phyloP scores from a whole-genome alignment of 92 coral and sea anemone species.

The Phymanthus crucifer region DNA sequence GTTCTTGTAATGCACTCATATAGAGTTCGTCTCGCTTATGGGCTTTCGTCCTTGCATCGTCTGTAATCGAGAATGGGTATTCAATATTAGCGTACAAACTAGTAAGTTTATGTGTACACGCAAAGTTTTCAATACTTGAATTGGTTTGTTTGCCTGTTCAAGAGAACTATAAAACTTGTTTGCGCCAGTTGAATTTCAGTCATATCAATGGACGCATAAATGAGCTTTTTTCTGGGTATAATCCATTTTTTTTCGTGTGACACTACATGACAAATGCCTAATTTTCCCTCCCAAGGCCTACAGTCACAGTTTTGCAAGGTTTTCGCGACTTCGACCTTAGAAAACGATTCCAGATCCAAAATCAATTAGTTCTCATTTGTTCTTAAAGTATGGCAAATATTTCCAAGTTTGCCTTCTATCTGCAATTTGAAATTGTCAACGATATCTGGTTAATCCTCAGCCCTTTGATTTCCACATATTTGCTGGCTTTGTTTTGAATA shows the following conservation, averaged over 20 bases:
- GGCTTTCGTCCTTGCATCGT: background rate
- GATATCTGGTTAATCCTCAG: background rate
- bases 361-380: background rate
- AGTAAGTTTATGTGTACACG: background rate
- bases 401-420: background rate
- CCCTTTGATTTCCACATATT: background rate
- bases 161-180: too few species aligned
- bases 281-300: background rate
- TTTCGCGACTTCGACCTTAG: background rate
- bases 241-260: background rate
- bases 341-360: background rate
- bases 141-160: too few species aligned
- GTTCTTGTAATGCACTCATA: background rate
- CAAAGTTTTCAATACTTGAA: too few species aligned
- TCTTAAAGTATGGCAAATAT: background rate
- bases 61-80: background rate
- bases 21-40: background rate
- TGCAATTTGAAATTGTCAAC: background rate
- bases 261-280: background rate
- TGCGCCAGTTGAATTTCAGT: too few species aligned
- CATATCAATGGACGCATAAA: too few species aligned
- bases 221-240: background rate
- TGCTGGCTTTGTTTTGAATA: background rate
- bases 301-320: background rate
- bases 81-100: background rate